These are phyloP conservation scores for Drosophila dunni DNA, from an alignment of 1,140 invertebrate genomes.

Conservation along the genomic window DNA sequence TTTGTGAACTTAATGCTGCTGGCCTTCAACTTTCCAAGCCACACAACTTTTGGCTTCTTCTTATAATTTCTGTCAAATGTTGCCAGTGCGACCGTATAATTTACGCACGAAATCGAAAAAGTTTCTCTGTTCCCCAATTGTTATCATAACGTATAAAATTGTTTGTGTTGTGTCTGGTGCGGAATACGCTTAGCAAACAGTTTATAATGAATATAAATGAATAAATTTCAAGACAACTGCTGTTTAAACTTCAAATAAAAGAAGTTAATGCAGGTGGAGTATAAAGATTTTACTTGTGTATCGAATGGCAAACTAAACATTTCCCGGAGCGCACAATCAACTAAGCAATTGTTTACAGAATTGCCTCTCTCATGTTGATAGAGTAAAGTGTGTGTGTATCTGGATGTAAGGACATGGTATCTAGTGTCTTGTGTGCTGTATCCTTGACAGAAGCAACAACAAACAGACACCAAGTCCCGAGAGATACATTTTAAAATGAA, in stretches of 20 bases:
- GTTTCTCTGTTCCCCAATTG: conserved; percentile 33
- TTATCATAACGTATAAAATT: conserved; percentile 12
- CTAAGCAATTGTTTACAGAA: conserved; percentile 5
- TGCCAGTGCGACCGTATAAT: conserved; percentile 49
- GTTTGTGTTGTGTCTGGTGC: not conserved
- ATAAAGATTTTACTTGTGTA: not conserved
- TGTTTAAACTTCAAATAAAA: not conserved
- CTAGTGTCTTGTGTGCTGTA: not conserved
- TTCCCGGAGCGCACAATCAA: not conserved
- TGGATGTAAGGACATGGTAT: not conserved
- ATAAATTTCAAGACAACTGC: conserved; percentile 7
- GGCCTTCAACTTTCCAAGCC: conserved; percentile 38
- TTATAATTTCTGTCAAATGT: conserved; percentile 58
- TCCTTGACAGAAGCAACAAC: not conserved
- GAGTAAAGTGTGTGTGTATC: not conserved
- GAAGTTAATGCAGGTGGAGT: not conserved
- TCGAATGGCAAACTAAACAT: not conserved
- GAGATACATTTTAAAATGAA: conserved; percentile 28
- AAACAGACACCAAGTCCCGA: not conserved
- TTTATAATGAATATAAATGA: conserved; percentile 64
- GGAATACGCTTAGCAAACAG: conserved; percentile 1
- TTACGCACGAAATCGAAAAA: conserved; percentile 76
- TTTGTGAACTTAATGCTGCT: conserved; percentile 39
- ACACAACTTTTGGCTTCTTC: conserved; percentile 26
- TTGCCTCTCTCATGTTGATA: not conserved